Conservation (phyloP, 2,888 invertebrate genomes). For the Conomelus anceps region DNA sequence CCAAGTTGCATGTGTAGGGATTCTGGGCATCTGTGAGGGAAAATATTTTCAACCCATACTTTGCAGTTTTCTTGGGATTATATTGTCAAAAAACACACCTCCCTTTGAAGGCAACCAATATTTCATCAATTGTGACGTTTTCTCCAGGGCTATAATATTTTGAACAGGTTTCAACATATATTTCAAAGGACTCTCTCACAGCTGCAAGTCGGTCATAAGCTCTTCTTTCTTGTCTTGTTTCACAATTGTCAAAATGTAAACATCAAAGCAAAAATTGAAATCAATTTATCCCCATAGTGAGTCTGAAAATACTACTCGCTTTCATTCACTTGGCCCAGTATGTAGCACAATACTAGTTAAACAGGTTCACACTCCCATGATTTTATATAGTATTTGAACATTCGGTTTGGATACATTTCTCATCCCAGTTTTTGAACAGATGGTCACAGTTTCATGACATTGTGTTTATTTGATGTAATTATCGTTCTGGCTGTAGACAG, state of each 20-base stretch:
- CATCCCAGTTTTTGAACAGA: too few species aligned
- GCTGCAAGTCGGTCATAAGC: conserved; percentile 32
- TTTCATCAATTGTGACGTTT: conserved; percentile 34
- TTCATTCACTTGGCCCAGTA: too few species aligned
- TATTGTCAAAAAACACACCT: conserved; percentile 34
- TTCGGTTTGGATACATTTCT: too few species aligned
- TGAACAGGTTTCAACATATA: conserved; percentile 35
- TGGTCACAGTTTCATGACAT: too few species aligned
- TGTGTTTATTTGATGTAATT: too few species aligned
- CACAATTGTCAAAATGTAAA: not conserved
- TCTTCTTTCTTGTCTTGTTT: conserved; percentile 31
- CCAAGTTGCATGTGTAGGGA: conserved; percentile 27
- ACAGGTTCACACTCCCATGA: too few species aligned
- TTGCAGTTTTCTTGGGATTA: conserved; percentile 37
- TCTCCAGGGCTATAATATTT: conserved; percentile 29
- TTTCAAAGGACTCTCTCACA: conserved; percentile 34
- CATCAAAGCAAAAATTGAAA: not conserved
- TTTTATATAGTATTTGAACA: too few species aligned
- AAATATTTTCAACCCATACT: conserved; percentile 37
- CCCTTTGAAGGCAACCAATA: conserved; percentile 34
- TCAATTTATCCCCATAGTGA: not conserved
- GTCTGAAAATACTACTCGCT: conserved; percentile 5
- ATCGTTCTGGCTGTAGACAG: too few species aligned
- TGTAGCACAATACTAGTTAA: too few species aligned
- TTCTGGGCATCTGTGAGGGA: conserved; percentile 28